Conservation (phyloP, 2,888 invertebrate genomes). For the Cybosia mesomella region DNA sequence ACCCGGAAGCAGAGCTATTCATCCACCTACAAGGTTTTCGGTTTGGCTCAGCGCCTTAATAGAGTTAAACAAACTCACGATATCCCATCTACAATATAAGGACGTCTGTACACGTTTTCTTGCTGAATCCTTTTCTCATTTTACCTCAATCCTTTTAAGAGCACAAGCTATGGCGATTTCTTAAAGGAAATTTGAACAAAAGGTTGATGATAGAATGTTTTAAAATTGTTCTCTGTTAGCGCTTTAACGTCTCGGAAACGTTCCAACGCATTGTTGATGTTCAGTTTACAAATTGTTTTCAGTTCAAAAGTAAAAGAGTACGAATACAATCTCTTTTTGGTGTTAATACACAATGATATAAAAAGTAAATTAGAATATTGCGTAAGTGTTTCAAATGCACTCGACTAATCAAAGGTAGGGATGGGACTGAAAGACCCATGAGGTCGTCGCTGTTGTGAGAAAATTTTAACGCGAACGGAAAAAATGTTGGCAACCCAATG, state of each 20-base stretch:
- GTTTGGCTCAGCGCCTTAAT: slow-evolving; percentile 52
- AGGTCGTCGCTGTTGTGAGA: slow-evolving; percentile 61
- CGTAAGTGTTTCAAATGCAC: slow-evolving; percentile 74
- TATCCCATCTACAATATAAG: slow-evolving; percentile 40
- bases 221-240: slow-evolving; percentile 64
- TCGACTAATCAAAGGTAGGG: slow-evolving; percentile 71
- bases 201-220: slow-evolving; percentile 70
- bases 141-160: slow-evolving; percentile 75
- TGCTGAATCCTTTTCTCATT: slow-evolving; percentile 65
- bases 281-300: slow-evolving; percentile 40
- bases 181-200: slow-evolving; percentile 68
- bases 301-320: slow-evolving; percentile 26
- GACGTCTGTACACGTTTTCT: slow-evolving; percentile 59
- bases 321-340: background rate
- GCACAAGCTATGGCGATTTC: slow-evolving; percentile 70
- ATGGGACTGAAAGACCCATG: slow-evolving; percentile 56
- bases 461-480: slow-evolving; percentile 78
- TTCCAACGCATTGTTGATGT: slow-evolving; percentile 46
- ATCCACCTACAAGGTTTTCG: slow-evolving; percentile 69
- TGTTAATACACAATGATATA: background rate
- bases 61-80: slow-evolving; percentile 56
- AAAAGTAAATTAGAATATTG: slow-evolving; percentile 45
- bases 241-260: slow-evolving; percentile 43
- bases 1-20: slow-evolving; percentile 72
- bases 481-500: slow-evolving; percentile 78